Conservation (phyloP, 1,140 invertebrate species). For the Neotoxoptera formosana region DNA sequence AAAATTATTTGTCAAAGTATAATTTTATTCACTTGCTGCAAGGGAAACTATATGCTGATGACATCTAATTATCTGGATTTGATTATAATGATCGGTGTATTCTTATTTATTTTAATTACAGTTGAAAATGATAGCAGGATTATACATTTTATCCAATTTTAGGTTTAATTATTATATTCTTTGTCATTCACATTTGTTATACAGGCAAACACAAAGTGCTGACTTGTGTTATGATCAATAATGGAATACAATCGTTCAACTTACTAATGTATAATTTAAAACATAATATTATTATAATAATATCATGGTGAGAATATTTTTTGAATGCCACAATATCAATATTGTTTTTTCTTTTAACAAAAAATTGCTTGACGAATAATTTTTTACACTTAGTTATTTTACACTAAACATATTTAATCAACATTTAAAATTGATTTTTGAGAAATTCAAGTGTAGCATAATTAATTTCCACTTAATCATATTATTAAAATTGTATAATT, state of each 20-base stretch:
- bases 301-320: slow-evolving; percentile 26
- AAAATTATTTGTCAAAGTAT: neutral
- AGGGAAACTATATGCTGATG: neutral
- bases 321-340: neutral
- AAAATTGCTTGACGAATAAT: neutral
- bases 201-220: slow-evolving; percentile 12
- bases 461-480: neutral
- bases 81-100: neutral
- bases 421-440: neutral
- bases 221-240: neutral
- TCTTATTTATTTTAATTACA: neutral
- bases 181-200: neutral
- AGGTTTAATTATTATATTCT: neutral
- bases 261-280: slow-evolving; percentile 33
- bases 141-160: neutral
- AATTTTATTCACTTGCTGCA: neutral
- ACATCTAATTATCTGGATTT: neutral
- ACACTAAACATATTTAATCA: neutral
- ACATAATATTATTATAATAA: neutral
- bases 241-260: slow-evolving; percentile 16
- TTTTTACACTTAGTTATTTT: neutral
- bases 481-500: neutral
- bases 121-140: neutral
- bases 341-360: neutral
- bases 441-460: neutral